Base-by-base conservation (phyloP, 2,888 invertebrate genomes). In the Harmothoe impar region DNA sequence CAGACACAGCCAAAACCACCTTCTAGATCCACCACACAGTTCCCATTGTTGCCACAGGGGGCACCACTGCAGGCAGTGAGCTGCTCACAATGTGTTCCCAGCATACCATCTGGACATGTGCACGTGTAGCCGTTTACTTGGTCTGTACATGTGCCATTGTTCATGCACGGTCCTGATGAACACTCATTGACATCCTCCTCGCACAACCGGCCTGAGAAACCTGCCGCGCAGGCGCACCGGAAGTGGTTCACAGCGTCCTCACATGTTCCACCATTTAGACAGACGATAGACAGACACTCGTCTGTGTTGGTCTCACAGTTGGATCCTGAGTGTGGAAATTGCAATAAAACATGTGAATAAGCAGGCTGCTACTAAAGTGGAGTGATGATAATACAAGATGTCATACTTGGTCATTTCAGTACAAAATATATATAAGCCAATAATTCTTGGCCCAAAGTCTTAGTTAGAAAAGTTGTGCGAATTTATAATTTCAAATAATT, bases 301-400 rank as follows among this genome's bases (percentile, higher is more conserved):
- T 99, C 99, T 93, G 99, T 98, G 94, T 99, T 99, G 0, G 99
- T 99, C 95, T 99, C 99, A 94, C 99, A 99, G 90, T 98, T 96
- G 0, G 98, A 98, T 0, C 99, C 99, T 0, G 94, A 94, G 62
- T 7, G 15, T 62, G 3, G 62, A n/a, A n/a, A 62, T n/a, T 62
- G 92, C 93, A 95, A 0, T 95, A 52, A n/a, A n/a, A n/a, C n/a
- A n/a, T n/a, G n/a, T n/a, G n/a, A n/a, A n/a, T n/a, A n/a, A n/a
- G n/a, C n/a, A n/a, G n/a, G n/a, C n/a, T n/a, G n/a, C n/a, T n/a
- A n/a, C n/a, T n/a, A n/a, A n/a, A n/a, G n/a, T n/a, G n/a, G n/a
- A n/a, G n/a, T n/a, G n/a, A n/a, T n/a, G n/a, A n/a, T n/a, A n/a
- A n/a, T n/a, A n/a, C n/a, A n/a, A n/a, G n/a, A n/a, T n/a, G n/a